Evolutionary conservation across 1,140 invertebrate species (phyloP).

Genomic region (Drosophila eugracilis): DNA sequence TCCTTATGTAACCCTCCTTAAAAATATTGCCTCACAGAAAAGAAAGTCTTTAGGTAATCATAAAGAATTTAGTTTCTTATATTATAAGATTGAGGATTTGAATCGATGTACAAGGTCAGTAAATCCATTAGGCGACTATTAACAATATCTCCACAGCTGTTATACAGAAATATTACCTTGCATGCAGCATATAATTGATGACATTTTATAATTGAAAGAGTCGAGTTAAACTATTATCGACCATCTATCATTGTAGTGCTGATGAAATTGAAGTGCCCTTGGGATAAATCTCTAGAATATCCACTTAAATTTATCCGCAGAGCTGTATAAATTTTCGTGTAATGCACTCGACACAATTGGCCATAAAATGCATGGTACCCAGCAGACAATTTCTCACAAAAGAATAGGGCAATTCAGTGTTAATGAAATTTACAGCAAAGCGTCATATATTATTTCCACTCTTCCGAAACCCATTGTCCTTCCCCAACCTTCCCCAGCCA

Average conservation of each 20-base stretch:
- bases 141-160: not conserved
- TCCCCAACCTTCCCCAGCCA: not conserved
- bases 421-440: constrained; percentile 59
- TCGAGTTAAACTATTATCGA: constrained; percentile 11
- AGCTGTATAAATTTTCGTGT: constrained; percentile 50
- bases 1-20: too few species aligned
- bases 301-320: constrained; percentile 29
- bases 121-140: too few species aligned
- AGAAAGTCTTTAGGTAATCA: too few species aligned
- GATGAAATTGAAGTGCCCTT: constrained; percentile 28
- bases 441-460: constrained; percentile 48
- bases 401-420: constrained; percentile 50
- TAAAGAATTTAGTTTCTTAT: too few species aligned
- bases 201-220: constrained; percentile 3
- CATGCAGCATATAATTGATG: not conserved
- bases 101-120: too few species aligned
- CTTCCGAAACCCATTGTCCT: constrained; percentile 3
- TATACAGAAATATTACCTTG: not conserved
- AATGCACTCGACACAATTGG: constrained; percentile 62
- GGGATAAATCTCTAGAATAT: constrained; percentile 23
- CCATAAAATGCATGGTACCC: constrained; percentile 34
- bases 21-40: too few species aligned
- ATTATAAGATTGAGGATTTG: too few species aligned
- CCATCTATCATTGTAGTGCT: constrained; percentile 21
- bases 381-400: constrained; percentile 45